These are phyloP conservation scores for Pseudochirops cupreus DNA, from an alignment of 2,797 vertebrate genomes.

Conservation along the genomic window DNA sequence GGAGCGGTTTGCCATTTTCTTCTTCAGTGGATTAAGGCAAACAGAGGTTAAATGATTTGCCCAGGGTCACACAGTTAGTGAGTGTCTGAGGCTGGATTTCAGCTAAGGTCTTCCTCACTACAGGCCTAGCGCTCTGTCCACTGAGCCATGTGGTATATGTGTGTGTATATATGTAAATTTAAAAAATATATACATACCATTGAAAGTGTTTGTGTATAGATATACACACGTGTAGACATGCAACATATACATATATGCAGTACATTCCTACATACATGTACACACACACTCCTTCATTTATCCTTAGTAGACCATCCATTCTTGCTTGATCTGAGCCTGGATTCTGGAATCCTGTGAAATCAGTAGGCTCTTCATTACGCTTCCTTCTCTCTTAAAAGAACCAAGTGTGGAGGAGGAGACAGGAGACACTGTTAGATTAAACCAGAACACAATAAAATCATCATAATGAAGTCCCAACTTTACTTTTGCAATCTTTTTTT, in stretches of 20 bases:
- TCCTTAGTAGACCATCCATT: background rate
- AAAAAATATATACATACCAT: background rate
- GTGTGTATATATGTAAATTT: background rate
- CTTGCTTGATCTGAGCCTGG: background rate
- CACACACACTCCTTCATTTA: background rate
- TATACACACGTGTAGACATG: too few species aligned
- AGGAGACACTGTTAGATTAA: conserved; percentile 34
- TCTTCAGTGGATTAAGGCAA: conserved; percentile 1
- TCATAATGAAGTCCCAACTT: conserved; percentile 7
- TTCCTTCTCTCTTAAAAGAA: conserved; percentile 30
- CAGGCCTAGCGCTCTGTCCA: background rate
- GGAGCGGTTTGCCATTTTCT: background rate
- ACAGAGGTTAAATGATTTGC: background rate
- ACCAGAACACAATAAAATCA: conserved; percentile 19
- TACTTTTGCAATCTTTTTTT: conserved; percentile 38
- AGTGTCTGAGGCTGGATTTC: background rate
- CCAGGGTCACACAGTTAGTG: background rate
- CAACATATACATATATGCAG: background rate
- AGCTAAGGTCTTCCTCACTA: background rate
- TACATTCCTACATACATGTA: background rate
- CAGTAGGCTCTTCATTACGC: background rate
- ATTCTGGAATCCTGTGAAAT: background rate
- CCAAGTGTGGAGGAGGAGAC: conserved; percentile 14
- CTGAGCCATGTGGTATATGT: background rate
- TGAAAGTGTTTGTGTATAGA: background rate